These are phyloP conservation scores for Erpornis zantholeuca DNA, from an alignment of 2,113 vertebrate genomes.

Conservation along the genomic window DNA sequence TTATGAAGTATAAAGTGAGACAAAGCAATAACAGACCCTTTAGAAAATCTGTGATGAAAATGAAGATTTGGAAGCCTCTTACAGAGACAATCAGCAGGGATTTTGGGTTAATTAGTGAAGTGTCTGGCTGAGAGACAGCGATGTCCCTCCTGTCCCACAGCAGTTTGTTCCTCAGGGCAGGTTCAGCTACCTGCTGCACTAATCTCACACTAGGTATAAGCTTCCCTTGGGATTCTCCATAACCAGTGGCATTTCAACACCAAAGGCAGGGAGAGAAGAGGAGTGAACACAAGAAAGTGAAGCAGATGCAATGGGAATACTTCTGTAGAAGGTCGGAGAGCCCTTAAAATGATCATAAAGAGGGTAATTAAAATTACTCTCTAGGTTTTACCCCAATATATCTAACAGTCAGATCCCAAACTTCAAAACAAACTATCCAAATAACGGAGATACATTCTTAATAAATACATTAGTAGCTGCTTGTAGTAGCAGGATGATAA, in stretches of 20 bases:
- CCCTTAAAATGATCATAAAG: not conserved
- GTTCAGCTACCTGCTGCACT: not conserved
- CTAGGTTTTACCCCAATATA: not conserved
- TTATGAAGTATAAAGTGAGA: not conserved
- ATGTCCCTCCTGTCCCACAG: not conserved
- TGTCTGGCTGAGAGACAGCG: not conserved
- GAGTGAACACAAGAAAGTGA: not conserved
- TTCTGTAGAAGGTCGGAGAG: not conserved
- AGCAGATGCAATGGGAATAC: not conserved
- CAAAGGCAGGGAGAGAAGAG: not conserved
- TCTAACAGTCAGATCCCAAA: not conserved
- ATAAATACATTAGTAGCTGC: not conserved
- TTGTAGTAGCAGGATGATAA: not conserved
- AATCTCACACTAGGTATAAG: rapidly evolving
- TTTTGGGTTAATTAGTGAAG: not conserved
- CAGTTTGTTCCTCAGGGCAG: not conserved
- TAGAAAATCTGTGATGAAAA: not conserved
- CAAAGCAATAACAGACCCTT: not conserved
- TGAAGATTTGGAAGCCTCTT: not conserved
- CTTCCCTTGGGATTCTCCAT: not conserved
- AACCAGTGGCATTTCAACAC: not conserved
- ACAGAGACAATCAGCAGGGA: not conserved
- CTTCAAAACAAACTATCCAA: not conserved
- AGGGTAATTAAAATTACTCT: not conserved
- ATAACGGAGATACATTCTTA: not conserved